Base-by-base conservation (phyloP, 1,140 invertebrate species). In the Drosophila takahashii region DNA sequence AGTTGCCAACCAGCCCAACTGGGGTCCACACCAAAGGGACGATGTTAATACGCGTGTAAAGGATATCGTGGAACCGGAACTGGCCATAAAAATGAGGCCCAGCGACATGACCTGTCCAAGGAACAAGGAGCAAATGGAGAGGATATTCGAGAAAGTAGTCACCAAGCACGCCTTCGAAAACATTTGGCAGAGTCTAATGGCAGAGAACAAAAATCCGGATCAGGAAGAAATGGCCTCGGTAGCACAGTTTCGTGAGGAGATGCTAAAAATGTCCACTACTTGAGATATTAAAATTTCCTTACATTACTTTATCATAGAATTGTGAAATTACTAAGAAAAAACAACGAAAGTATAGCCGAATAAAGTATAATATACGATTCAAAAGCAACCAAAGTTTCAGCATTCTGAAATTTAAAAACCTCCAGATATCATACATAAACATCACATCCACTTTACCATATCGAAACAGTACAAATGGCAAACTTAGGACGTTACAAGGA, bases 131-230 rank as follows among this genome's bases (percentile, higher is more conserved):
- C 52, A 90, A 27, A 9, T 90, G 36, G 41, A 39, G 37, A 26
- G 48, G 0, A 84, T 90, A n/a, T 90, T 90, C 39, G 60, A 74
- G n/a, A 59, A 66, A 26, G 47, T 86, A 3, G 8, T 86, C 0
- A 37, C 36, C 22, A 45, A 27, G 1, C 37, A 69, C 1, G 51
- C 70, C 3, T 86, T 90, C 9, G 64, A 76, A 9, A 13, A 15
- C 0, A 71, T 80, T 50, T 90, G 87, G 85, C 6, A 73, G 37
- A 18, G 69, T 6, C 37, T 83, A 3, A 44, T 59, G 53, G 29
- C 4, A 2, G 32, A 47, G n/a, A 10, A 64, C 4, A 39, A 59
- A 2, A 0, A 58, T 9, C 16, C 32, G 13, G 39, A 76, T 1
- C 79, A 72, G 26, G 34, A 67, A 13, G 57, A 39, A 0, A 1